These are phyloP conservation scores for Clarias laeviceps DNA, from an alignment of 2,797 vertebrate species.

Conservation along the genomic window DNA sequence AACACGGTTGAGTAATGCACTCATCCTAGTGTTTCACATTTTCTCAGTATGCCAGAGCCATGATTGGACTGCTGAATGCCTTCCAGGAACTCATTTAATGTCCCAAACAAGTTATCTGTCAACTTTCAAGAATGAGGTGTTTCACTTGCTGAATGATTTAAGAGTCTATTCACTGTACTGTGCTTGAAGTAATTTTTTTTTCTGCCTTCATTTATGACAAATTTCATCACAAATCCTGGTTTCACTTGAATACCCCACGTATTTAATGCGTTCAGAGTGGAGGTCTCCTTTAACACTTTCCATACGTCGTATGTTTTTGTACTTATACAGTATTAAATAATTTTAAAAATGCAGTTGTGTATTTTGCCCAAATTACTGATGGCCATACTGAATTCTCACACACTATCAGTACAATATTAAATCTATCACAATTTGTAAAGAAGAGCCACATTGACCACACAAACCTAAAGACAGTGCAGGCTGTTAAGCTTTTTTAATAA, in stretches of 20 bases:
- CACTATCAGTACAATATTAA: neutral
- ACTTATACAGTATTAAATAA: neutral
- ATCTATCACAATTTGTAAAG: neutral
- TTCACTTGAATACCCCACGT: neutral
- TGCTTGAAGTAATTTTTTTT: too few species aligned
- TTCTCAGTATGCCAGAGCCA: too few species aligned
- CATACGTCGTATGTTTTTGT: neutral
- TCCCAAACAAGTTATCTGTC: too few species aligned
- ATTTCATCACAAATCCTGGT: too few species aligned
- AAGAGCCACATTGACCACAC: conserved; percentile 6
- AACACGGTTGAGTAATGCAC: too few species aligned
- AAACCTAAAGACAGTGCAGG: conserved; percentile 28
- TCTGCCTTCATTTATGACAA: too few species aligned
- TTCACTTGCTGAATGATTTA: too few species aligned
- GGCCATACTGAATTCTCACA: neutral
- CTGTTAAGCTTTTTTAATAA: conserved; percentile 65
- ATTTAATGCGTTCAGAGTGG: neutral
- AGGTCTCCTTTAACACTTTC: neutral
- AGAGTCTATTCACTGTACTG: too few species aligned
- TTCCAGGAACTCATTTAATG: too few species aligned
- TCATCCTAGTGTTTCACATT: too few species aligned
- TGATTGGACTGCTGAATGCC: too few species aligned
- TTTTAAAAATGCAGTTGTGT: neutral
- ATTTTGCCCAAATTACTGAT: neutral
- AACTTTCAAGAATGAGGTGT: too few species aligned